These are phyloP conservation scores for Cyrtorhinus lividipennis DNA, from an alignment of 1,140 invertebrate genomes.

Conservation along the genomic window DNA sequence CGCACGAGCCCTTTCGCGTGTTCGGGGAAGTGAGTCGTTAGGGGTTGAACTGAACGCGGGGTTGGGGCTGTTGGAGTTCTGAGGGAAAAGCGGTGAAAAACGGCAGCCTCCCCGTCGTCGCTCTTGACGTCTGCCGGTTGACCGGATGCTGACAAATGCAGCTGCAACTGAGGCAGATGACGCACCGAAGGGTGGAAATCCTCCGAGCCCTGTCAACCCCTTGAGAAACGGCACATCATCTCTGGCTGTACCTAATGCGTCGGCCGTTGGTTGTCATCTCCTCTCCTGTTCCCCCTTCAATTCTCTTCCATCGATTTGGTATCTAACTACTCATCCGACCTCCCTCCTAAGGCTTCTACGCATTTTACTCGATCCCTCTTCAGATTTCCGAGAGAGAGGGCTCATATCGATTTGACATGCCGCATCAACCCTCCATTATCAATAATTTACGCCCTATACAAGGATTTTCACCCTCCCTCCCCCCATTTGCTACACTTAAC, in stretches of 20 bases:
- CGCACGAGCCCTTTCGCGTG: too few relatives aligned
- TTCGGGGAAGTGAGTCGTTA: too few relatives aligned
- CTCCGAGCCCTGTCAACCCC: neutral
- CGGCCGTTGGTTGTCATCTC: neutral
- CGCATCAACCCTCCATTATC: slow-evolving; percentile 1
- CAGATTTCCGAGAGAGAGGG: neutral
- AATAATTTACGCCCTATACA: neutral
- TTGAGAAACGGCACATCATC: too few relatives aligned
- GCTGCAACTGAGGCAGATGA: neutral
- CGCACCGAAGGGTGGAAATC: neutral
- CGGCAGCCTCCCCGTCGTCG: too few relatives aligned
- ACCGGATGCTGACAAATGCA: neutral
- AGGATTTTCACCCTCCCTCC: neutral
- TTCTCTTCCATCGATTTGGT: neutral
- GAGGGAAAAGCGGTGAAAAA: too few relatives aligned
- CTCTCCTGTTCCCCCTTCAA: neutral
- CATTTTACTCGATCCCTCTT: neutral
- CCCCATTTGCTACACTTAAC: neutral
- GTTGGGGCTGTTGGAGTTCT: too few relatives aligned
- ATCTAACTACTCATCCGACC: neutral
- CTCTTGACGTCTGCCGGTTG: neutral
- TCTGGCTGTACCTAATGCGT: neutral
- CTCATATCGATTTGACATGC: neutral
- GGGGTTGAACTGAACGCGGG: too few relatives aligned
- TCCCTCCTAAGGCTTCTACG: neutral